These are phyloP conservation scores for Bombus breviceps DNA, from an alignment of 1,140 invertebrate species.

Conservation along the genomic window DNA sequence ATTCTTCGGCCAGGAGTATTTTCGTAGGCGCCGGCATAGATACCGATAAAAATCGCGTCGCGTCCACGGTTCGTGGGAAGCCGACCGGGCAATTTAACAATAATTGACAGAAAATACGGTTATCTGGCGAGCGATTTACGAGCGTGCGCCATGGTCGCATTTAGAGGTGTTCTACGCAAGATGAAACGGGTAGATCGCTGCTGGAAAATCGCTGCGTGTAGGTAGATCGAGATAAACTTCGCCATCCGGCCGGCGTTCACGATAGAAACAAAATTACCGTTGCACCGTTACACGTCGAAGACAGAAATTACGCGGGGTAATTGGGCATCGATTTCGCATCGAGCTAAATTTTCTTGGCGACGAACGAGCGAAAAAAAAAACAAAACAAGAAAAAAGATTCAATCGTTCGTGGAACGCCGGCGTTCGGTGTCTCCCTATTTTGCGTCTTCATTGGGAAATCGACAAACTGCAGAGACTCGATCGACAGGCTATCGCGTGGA, in stretches of 20 bases:
- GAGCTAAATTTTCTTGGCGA: slow-evolving; percentile 11
- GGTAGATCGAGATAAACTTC: slow-evolving; percentile 17
- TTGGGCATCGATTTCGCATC: slow-evolving; percentile 17
- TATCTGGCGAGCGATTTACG: not conserved
- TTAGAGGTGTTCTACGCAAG: not conserved
- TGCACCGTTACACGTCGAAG: not conserved
- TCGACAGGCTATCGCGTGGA: not conserved
- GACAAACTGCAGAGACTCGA: slow-evolving; percentile 1
- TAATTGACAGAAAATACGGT: not conserved
- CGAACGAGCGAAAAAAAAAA: not conserved
- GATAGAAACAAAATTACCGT: not conserved
- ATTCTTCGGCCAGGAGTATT: not conserved
- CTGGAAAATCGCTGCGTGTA: not conserved
- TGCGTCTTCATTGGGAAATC: not conserved
- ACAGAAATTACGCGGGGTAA: slow-evolving; percentile 13
- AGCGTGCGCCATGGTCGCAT: not conserved
- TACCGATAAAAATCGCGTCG: slow-evolving; percentile 9
- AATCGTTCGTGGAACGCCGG: not conserved
- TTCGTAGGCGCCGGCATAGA: not conserved
- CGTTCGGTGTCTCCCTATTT: not conserved
- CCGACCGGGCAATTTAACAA: not conserved
- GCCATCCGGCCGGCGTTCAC: not conserved
- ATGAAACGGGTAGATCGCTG: not conserved
- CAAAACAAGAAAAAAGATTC: not conserved
- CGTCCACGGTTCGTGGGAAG: not conserved